Evolutionary conservation across 2,797 vertebrate species (phyloP), one percentile per base, ranked within the genome.

Genomic region (Octomys mimax): DNA sequence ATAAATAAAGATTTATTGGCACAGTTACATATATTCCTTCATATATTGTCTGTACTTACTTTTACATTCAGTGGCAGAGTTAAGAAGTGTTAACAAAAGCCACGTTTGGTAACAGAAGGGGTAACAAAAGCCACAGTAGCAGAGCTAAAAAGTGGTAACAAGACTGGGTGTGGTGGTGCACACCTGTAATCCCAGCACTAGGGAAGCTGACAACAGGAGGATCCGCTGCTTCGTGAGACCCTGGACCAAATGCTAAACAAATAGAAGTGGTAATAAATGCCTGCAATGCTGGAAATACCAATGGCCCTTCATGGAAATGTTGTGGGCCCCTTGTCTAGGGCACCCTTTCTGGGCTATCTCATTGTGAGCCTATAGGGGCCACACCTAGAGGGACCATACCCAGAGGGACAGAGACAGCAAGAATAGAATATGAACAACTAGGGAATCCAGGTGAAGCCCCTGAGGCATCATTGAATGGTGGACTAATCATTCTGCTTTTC

Each of bases 1-100:
- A 24, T 80, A 84, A 81, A 92, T 62, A 28, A 54, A 87, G 89
- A 87, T 89, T 91, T 57, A 52, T 71, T 59, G 57, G 24, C 64
- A 83, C 54, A 46, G 49, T 24, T 18, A 36, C 31, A 7, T 5
- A 73, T n/a, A 71, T 73, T 73, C 21, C 59, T 95, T 66, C 22
- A 12, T 18, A 14, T 36, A 49, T 21, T 33, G 36, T n/a, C 80
- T 39, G 0, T 22, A 31, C 22, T 79, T 14, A 31, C 49, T 79
- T 78, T 83, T 42, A 66, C 3, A 54, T 84, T 64, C 62, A 81
- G 62, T 36, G 49, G 64, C 26, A 85, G 39, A 61, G 11, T 5
- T 89, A 39, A 82, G 28, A 61, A 18, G 14, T 31, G 70, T 6
- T 26, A 49, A 86, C 70, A 81, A 79, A 49, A 62, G 64, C 21